Evolutionary conservation across 2,113 vertebrate species (phyloP).

Genomic region (Anarrhichthys ocellatus): DNA sequence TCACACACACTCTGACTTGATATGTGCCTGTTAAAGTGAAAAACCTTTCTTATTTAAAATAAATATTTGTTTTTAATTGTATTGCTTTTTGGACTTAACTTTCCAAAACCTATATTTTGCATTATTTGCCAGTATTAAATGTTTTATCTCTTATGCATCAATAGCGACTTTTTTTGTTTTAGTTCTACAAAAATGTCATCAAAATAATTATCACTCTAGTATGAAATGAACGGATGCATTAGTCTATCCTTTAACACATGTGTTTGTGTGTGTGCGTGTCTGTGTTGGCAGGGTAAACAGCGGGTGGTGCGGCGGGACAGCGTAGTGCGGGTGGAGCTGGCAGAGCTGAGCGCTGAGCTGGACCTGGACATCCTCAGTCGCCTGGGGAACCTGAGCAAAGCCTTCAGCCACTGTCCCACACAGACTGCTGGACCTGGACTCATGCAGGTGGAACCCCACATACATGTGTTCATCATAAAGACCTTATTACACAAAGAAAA

Average conservation of each 20-base stretch:
- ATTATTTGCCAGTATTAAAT: neutral
- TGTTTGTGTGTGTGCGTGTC: neutral
- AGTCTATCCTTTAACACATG: neutral
- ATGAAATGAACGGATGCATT: neutral
- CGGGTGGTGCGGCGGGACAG: conserved; percentile 77
- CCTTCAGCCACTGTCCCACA: conserved; percentile 77
- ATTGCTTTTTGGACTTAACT: neutral
- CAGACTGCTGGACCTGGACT: conserved; percentile 52
- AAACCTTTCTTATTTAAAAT: neutral
- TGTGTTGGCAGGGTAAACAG: conserved; percentile 76
- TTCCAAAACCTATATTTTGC: neutral
- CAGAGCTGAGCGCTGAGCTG: conserved; percentile 81
- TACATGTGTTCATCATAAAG: neutral
- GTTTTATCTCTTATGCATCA: neutral
- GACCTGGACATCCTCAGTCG: conserved; percentile 84
- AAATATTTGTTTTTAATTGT: neutral
- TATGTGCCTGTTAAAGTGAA: neutral
- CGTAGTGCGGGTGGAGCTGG: conserved; percentile 79
- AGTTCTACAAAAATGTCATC: neutral
- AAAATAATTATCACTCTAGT: neutral
- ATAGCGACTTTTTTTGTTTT: neutral
- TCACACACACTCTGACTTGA: neutral
- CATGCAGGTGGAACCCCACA: conserved; percentile 60
- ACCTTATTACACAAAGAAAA: neutral
- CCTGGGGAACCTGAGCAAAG: conserved; percentile 73